Conservation (phyloP, 1,140 invertebrate genomes). For the Homarus americanus region DNA sequence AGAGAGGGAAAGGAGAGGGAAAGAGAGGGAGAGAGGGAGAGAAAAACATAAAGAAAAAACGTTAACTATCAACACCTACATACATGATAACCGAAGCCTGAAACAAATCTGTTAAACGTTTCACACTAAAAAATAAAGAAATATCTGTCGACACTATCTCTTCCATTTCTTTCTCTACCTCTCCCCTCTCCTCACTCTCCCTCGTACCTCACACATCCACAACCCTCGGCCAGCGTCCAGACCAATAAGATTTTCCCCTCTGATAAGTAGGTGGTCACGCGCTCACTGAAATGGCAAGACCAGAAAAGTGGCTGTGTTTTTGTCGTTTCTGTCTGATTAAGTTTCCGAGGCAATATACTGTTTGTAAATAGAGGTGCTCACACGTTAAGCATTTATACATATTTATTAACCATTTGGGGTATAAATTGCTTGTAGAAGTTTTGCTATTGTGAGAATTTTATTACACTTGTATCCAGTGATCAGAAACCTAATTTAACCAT, state of each 20-base stretch:
- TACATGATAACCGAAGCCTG: neutral
- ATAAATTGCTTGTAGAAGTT: neutral
- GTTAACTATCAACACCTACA: neutral
- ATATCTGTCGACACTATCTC: neutral
- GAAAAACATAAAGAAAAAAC: neutral
- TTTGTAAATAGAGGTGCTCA: neutral
- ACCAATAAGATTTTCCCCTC: constrained; percentile 3
- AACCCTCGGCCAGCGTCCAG: neutral
- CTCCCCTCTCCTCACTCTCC: neutral
- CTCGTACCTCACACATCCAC: neutral
- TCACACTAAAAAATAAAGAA: neutral
- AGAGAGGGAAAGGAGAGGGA: neutral
- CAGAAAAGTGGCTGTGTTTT: neutral
- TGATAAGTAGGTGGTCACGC: neutral
- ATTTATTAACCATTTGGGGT: neutral
- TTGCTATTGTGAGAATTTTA: no score
- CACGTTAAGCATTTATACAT: no score
- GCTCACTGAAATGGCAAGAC: neutral
- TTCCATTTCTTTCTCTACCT: neutral
- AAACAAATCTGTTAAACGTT: neutral
- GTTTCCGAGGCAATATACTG: neutral
- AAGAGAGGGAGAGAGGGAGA: neutral
- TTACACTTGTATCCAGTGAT: neutral
- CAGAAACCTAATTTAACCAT: neutral
- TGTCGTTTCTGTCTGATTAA: neutral